Base-by-base conservation (phyloP, 2,797 vertebrate species). In the Cercopithecus neglectus region DNA sequence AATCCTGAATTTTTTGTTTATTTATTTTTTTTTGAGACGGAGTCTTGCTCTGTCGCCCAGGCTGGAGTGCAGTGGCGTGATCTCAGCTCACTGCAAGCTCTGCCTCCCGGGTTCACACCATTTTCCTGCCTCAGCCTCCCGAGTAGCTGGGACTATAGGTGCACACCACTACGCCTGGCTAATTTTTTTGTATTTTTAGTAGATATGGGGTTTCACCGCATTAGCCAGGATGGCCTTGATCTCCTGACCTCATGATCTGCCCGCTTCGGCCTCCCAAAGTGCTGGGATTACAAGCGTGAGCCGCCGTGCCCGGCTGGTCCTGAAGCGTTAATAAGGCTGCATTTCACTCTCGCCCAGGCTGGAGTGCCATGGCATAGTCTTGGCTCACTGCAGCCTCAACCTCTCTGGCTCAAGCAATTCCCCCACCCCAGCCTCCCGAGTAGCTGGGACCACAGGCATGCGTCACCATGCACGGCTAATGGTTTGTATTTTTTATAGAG, bases 101-200 rank as follows among this genome's bases (percentile, higher is more conserved):
- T 0, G 0, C 61, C 61, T 33, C 61, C 16, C 0, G 16, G 30
- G 30, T n/a, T 67, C 30, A 67, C 4, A 0, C 61, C 1, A n/a
- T 67, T n/a, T 4, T 64, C 7, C 61, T 64, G 61, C 61, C 7
- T 64, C 3, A n/a, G 30, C 61, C 30, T 67, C 16, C 61, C 0
- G 7, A n/a, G 30, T n/a, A n/a, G 61, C 61, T 67, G 61, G 61
- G 61, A 67, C 30, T 67, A n/a, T 16, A 67, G 30, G 61, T 7
- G 16, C 3, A 0, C 8, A 1, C 16, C 8, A 17, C 30, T 7
- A 8, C 0, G 5, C 16, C 30, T 7, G 8, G 61, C 61, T 67
- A 67, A 67, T 67, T 67, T 64, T 57, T 57, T 67, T 67, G 30
- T 67, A 67, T n/a, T 67, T 67, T n/a, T n/a, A n/a, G 16, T 67